Evolutionary conservation across 1,140 invertebrate species (phyloP), one percentile per base, ranked within the genome.

Genomic region (Trialeurodes vaporariorum): DNA sequence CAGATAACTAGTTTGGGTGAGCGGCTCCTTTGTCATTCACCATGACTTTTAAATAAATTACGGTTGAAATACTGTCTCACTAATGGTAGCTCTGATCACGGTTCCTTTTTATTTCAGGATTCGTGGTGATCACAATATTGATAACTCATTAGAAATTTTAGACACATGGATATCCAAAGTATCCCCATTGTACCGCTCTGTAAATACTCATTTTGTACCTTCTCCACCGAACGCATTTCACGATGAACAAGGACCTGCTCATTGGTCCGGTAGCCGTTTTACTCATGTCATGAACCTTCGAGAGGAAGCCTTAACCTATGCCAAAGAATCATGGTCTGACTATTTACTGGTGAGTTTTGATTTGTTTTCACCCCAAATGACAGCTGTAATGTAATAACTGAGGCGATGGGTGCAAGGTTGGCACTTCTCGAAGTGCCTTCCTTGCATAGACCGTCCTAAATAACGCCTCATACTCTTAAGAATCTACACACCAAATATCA

Each of bases 61-160:
- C 13, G 27, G 63, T 11, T 21, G 24, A 21, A n/a, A n/a, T n/a
- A n/a, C n/a, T n/a, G n/a, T n/a, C n/a, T n/a, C n/a, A n/a, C n/a
- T n/a, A n/a, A n/a, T n/a, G n/a, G n/a, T n/a, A n/a, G n/a, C n/a
- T n/a, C n/a, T n/a, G n/a, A n/a, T n/a, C n/a, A n/a, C n/a, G n/a
- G n/a, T 58, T 69, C 21, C 69, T 66, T 66, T 71, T 70, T 71
- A 63, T 79, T 81, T 1, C 73, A 95, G 93, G 90, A 88, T 97
- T 71, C 79, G 86, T 40, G 92, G 88, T 78, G 94, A 97, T 79
- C 91, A 93, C 70, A 96, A 94, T 81, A 78, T 84, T 66, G 94
- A 97, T 77, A 82, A 86, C 60, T 89, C 87, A 11, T 77, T 86
- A 63, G 81, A 86, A 67, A 82, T 96, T 69, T 74, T 96, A 27